A percentile compares a stretch with the other conserved stretches of the same genome.
These are phyloP conservation scores for Sesamia nonagrioides DNA, from an alignment of 1,140 invertebrate genomes.

Conservation along the genomic window DNA sequence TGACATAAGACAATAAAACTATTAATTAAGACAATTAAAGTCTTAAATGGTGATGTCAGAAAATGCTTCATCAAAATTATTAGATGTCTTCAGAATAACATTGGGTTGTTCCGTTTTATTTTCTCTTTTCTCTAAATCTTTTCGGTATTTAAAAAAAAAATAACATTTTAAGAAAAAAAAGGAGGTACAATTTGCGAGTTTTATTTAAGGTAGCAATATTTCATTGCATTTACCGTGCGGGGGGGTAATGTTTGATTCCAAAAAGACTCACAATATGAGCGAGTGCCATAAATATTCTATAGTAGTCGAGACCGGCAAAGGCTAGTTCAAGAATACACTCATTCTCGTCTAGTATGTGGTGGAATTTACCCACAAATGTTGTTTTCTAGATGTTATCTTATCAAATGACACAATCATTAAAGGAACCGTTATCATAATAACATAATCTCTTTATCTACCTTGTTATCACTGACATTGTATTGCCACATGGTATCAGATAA, in stretches of 20 bases:
- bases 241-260: no score
- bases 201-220: no score
- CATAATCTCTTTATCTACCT: constrained; percentile 10
- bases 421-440: neutral
- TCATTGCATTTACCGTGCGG: no score
- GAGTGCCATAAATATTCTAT: no score
- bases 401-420: neutral
- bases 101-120: no score
- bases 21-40: constrained; percentile 3
- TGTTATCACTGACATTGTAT: neutral
- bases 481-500: neutral
- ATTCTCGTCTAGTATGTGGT: neutral
- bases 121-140: no score
- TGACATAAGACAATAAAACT: neutral
- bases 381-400: neutral
- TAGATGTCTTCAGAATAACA: neutral
- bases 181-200: no score
- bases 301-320: no score
- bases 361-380: neutral
- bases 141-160: no score
- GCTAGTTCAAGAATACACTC: no score
- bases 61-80: neutral
- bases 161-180: no score
- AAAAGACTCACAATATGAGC: no score
- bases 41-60: neutral